Evolutionary conservation across 2,797 vertebrate genomes (phyloP).

Genomic region (Microctenopoma lineatum): DNA sequence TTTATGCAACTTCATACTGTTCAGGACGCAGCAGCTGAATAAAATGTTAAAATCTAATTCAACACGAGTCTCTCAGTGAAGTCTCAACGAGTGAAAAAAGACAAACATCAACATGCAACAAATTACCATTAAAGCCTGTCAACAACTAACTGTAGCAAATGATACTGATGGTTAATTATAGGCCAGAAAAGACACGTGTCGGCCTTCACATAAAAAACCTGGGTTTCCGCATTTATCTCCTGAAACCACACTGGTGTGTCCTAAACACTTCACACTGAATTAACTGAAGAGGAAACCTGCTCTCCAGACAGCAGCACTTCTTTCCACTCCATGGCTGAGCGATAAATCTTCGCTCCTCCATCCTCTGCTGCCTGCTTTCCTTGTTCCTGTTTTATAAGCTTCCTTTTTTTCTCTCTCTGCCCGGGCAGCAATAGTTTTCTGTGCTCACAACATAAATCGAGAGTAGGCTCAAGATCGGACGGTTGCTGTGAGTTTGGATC

Average conservation of each 20-base stretch:
- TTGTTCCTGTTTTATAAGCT: slow-evolving; percentile 35
- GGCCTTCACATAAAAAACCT: slow-evolving; percentile 43
- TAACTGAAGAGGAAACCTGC: slow-evolving; percentile 69
- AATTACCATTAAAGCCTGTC: slow-evolving; percentile 17
- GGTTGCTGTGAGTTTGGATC: background rate
- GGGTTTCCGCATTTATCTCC: slow-evolving; percentile 61
- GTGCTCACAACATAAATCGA: background rate
- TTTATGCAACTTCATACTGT: background rate
- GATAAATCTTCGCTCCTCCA: slow-evolving; percentile 62
- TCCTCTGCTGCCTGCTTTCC: slow-evolving; percentile 30
- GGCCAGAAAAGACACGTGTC: slow-evolving; percentile 51
- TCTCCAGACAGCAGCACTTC: slow-evolving; percentile 59
- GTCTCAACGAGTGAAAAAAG: background rate
- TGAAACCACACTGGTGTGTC: slow-evolving; percentile 51
- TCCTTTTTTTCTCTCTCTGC: slow-evolving; percentile 8
- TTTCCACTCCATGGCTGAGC: slow-evolving; percentile 60
- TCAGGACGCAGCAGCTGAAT: slow-evolving; percentile 10
- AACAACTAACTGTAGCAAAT: slow-evolving; percentile 17
- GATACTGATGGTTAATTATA: slow-evolving; percentile 20
- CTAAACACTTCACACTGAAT: slow-evolving; percentile 74
- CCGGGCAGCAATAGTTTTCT: background rate
- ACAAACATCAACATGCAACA: slow-evolving; percentile 5
- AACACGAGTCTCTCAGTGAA: slow-evolving; percentile 23
- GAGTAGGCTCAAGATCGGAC: background rate
- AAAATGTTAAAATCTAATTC: background rate